Percentiles rank a stretch among this genome's conserved stretches.
Conservation (phyloP, 35 echinoderm and acorn worm species). For the Heliocidaris tuberculata region DNA sequence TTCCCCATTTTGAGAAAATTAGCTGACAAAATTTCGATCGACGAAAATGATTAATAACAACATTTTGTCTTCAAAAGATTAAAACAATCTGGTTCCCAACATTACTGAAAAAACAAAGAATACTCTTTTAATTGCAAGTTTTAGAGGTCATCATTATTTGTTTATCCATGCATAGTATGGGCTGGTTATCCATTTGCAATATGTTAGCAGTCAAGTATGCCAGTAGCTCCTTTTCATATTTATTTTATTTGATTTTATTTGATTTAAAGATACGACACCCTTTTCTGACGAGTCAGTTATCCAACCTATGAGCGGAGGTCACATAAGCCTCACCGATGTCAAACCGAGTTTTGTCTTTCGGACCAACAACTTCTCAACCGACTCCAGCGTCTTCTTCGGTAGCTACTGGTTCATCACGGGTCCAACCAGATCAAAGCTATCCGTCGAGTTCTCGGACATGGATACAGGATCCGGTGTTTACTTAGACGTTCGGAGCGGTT, state of each 20-base stretch:
- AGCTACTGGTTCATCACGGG: slow-evolving; percentile 34
- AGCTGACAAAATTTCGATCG: no score
- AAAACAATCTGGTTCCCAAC: no score
- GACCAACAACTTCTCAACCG: slow-evolving; percentile 22
- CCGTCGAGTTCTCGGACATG: neutral
- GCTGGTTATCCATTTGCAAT: no score
- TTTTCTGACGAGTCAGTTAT: neutral
- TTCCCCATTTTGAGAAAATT: no score
- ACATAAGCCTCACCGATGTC: neutral
- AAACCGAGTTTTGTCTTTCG: neutral
- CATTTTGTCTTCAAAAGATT: no score
- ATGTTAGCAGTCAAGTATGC: no score
- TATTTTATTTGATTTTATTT: neutral
- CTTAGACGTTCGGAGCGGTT: slow-evolving; percentile 21
- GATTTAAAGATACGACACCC: neutral
- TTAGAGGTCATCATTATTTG: no score
- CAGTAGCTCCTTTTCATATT: neutral
- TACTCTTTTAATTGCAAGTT: no score
- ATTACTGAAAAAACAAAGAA: no score
- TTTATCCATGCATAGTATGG: no score
- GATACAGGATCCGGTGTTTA: slow-evolving; percentile 25
- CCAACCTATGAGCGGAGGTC: slow-evolving; percentile 16
- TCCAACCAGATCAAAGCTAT: neutral
- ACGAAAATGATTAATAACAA: no score
- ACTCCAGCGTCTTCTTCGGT: neutral